Percentiles rank a stretch among this genome's conserved stretches.
These are phyloP conservation scores for Apotomis betuletana DNA, from an alignment of 2,888 invertebrate genomes.

Conservation along the genomic window DNA sequence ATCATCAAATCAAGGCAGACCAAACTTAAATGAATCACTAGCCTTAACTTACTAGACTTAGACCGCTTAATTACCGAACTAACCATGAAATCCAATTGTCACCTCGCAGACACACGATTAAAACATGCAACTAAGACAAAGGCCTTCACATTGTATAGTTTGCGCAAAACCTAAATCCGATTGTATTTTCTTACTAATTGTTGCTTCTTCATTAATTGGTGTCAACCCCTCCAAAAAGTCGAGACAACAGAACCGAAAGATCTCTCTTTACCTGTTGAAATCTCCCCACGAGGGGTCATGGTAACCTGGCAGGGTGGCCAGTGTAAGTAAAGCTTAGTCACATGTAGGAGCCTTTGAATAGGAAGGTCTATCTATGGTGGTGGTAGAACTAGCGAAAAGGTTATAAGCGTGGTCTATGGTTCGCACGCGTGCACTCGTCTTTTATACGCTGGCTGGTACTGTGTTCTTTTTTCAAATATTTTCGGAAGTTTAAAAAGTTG, in stretches of 20 bases:
- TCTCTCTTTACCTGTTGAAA: not conserved
- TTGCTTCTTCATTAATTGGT: slow-evolving; percentile 69
- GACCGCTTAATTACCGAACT: not conserved
- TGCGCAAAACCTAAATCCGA: slow-evolving; percentile 60
- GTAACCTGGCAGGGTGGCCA: slow-evolving; percentile 39
- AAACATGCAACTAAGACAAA: slow-evolving; percentile 28
- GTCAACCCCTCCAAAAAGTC: slow-evolving; percentile 53
- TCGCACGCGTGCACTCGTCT: slow-evolving; percentile 67
- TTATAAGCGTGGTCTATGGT: slow-evolving; percentile 68
- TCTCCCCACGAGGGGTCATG: not conserved
- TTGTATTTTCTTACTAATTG: slow-evolving; percentile 61
- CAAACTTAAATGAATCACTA: not conserved
- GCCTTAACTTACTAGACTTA: not conserved
- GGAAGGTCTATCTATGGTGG: slow-evolving; percentile 54
- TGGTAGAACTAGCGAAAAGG: slow-evolving; percentile 56
- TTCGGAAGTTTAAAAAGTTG: slow-evolving; percentile 35
- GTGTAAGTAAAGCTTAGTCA: slow-evolving; percentile 43
- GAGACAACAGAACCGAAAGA: slow-evolving; percentile 28
- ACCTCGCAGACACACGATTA: slow-evolving; percentile 15
- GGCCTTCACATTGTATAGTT: slow-evolving; percentile 56
- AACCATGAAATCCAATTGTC: slow-evolving; percentile 12
- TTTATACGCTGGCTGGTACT: slow-evolving; percentile 46
- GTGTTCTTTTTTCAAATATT: slow-evolving; percentile 46
- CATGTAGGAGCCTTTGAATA: slow-evolving; percentile 29
- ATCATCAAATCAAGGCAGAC: too few relatives aligned